Evolutionary conservation across 2,113 vertebrate genomes (phyloP), one percentile per base, ranked within the genome.

Genomic region (Chrysemys picta): DNA sequence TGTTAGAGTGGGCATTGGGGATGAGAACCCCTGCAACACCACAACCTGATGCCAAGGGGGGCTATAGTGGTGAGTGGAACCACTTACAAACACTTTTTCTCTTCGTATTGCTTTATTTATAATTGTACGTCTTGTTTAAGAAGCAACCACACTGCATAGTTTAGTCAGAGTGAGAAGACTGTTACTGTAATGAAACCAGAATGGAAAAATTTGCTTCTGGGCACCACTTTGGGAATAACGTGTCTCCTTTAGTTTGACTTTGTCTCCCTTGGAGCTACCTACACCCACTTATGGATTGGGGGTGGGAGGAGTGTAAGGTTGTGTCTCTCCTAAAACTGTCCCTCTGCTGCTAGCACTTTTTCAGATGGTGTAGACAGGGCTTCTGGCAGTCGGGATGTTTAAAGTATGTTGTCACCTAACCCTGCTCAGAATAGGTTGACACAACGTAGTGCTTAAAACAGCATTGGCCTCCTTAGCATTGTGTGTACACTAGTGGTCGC

Each of bases 401-500:
- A 75, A 42, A 24, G 19, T 38, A 42, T 17, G 16, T 72, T 72
- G 65, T 19, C n/a, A 38, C 65, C 8, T 72, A 76, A 45, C 42
- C 12, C 72, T 76, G 10, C 22, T 45, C 22, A 76, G 42, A 25
- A 9, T 69, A 69, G 17, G 17, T n/a, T 2, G 35, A n/a, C 17
- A 17, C 31, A n/a, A 69, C 62, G 8, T 65, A n/a, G 16, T n/a
- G 35, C 65, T 69, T 69, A 69, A 69, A 69, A 69, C 35, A 69
- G 38, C 9, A 45, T 12, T 76, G 38, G 72, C 69, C 69, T 42
- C 21, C 21, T 38, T 75, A 24, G 14, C n/a, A 38, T 38, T 19
- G 5, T 69, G 35, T 69, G 95, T 93, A 45, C 94, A 95, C 94
- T 52, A 21, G 86, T 78, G 80, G 86, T 79, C 79, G 50, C 80